Evolutionary conservation across 2,113 vertebrate species (phyloP).

Genomic region (Equus przewalskii): DNA sequence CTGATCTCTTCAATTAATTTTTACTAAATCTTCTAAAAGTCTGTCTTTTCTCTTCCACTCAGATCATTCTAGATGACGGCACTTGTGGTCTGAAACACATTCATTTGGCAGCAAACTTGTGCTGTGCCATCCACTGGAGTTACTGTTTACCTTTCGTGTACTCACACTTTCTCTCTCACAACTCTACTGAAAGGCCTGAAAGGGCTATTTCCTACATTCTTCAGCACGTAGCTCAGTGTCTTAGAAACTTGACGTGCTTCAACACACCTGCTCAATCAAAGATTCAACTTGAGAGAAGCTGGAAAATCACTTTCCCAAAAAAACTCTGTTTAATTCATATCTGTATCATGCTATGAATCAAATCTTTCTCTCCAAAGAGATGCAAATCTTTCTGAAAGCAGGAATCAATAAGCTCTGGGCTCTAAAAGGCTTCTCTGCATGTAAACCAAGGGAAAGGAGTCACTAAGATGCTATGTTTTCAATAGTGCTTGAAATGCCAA

Average conservation of each 20-base stretch:
- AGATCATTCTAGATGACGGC: too few species aligned
- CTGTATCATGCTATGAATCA: background rate
- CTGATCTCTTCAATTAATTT: background rate
- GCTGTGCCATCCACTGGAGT: background rate
- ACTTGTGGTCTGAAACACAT: too few species aligned
- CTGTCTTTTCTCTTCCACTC: background rate
- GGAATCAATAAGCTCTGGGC: background rate
- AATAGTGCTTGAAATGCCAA: background rate
- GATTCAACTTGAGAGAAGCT: background rate
- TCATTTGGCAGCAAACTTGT: background rate
- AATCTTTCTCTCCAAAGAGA: slow-evolving; percentile 6
- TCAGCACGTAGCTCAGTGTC: background rate
- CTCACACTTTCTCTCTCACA: background rate
- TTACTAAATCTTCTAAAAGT: background rate
- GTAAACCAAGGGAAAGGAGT: background rate
- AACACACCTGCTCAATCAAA: background rate
- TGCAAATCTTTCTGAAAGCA: background rate
- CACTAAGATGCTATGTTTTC: background rate
- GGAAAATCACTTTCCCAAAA: background rate
- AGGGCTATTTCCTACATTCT: background rate
- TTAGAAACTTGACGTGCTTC: background rate
- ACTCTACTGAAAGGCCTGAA: background rate
- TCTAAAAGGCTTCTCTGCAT: background rate
- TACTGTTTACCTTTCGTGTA: accelerated
- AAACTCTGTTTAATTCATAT: background rate